Evolutionary conservation across 2,797 vertebrate genomes (phyloP), one percentile per base, ranked within the genome.

Genomic region (Synanceia verrucosa): DNA sequence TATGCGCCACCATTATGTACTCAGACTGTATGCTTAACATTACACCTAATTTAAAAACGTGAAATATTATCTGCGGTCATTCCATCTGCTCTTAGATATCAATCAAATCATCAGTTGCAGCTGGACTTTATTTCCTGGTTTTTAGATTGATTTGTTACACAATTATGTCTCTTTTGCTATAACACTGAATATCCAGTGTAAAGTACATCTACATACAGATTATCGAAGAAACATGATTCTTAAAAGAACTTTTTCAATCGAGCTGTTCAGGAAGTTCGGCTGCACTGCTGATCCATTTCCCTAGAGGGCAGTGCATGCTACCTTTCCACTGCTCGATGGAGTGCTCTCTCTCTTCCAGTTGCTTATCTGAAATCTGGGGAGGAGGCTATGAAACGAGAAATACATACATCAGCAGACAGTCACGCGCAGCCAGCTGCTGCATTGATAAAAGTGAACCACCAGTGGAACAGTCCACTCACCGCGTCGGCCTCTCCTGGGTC

Each of bases 241-340:
- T 34, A 24, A 57, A n/a, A 14, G 8, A 16, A 7, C n/a, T 12
- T 24, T 18, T 52, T 44, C 0, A 29, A 10, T 12, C 19, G 18
- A 7, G 58, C 18, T 37, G 9, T 4, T 1, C 13, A 21, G 16
- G 19, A 16, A 18, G 1, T 19, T 18, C 24, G 48, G 28, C 18
- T 83, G 82, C 61, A 76, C 18, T 80, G 3, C 64, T 14, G 64
- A 8, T 4, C 3, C 14, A 4, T 47, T 69, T 58, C 85, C 33
- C 70, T 76, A 88, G 91, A 79, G 84, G 88, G 85, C 83, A 65
- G 79, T 58, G 71, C 29, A n/a, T 44, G 84, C 65, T 92, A 98
- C 97, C 97, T 98, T 99, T 99, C 97, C 97, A 99, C 50, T 99
- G 97, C 79, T 99, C 96, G 50, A 99, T 98, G 57, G 92, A 95